Evolutionary conservation across 2,797 vertebrate species (phyloP), one percentile per base, ranked within the genome.

Genomic region (Enoplosus armatus): DNA sequence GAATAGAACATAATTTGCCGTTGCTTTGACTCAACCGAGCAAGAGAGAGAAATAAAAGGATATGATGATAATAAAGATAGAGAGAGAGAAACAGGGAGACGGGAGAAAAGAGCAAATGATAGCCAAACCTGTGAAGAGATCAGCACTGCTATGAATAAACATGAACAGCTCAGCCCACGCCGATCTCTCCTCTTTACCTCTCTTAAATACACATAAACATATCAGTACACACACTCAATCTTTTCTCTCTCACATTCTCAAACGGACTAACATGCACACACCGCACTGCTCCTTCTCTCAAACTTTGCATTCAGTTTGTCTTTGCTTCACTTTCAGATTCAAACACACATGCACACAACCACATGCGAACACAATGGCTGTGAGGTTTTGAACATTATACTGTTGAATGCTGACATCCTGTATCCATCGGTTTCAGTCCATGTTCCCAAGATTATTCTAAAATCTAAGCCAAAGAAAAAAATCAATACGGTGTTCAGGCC

Each of bases 131-230:
- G 86, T 69, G 84, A 86, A 76, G 82, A 91, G 89, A 90, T 92
- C 90, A 85, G 79, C 85, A 59, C 70, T 16, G 82, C 89, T 90
- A 93, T 94, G 94, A 95, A 93, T 94, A 94, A 90, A 94, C 91
- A 94, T 94, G 91, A 93, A 83, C 72, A 61, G 67, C 78, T 83
- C 87, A 80, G 74, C 92, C 89, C 90, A 92, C 90, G 85, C 89
- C 43, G 43, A 83, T 82, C 56, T 73, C 74, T 69, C 79, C 76
- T 87, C 61, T 75, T 83, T 86, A 86, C 78, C 84, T 74, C 85
- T 75, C 54, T 66, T 84, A 70, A 86, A 86, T 41, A 81, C 82
- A 89, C 58, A 83, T 26, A 62, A 76, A 85, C 69, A 62, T 51
- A 75, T 67, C 64, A 29, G 69, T 9, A 50, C 67, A 35, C 27